Evolutionary conservation across 2,113 vertebrate genomes (phyloP), one percentile per base, ranked within the genome.

Genomic region (Promerops cafer): DNA sequence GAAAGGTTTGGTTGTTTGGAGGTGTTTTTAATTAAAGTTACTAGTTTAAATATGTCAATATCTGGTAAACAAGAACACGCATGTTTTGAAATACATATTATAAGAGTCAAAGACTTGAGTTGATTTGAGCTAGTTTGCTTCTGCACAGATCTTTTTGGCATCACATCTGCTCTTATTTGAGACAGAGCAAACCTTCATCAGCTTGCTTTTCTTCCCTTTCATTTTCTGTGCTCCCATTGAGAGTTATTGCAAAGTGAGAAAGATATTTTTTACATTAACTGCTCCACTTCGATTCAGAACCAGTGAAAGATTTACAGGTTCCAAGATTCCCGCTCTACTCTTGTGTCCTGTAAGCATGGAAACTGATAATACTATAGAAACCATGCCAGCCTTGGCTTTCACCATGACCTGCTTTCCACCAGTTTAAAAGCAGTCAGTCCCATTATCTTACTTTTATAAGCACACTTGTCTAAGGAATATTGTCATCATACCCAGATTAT

Each of bases 241-340:
- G 76, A 95, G 74, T 97, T 95, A 97, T 95, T 97, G 96, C 91
- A 79, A 95, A 92, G 92, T 93, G 96, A 96, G 93, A 96, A 96
- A 96, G 93, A 93, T 74, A 89, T 57, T 96, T 97, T 89, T 90
- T 96, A 96, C 91, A 54, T 90, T 91, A 95, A 92, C 91, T 95
- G 65, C 57, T 86, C 88, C 84, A 79, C 74, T 93, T 89, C 3
- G 1, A 60, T 81, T 94, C 77, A 94, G 85, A 96, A 91, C 40
- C 80, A 95, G 42, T 92, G 91, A 93, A 90, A 98, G 97, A 98
- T 98, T 98, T 98, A 98, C 84, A 85, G 87, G 77, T 65, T 94
- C 91, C 86, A 85, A 64, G 91, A 87, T 94, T 94, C 93, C 87
- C 14, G 3, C 87, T 92, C 83, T 60, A 87, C 89, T 72, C 94